Conservation (phyloP, 2,113 vertebrate species). For the Amazona guildingii region DNA sequence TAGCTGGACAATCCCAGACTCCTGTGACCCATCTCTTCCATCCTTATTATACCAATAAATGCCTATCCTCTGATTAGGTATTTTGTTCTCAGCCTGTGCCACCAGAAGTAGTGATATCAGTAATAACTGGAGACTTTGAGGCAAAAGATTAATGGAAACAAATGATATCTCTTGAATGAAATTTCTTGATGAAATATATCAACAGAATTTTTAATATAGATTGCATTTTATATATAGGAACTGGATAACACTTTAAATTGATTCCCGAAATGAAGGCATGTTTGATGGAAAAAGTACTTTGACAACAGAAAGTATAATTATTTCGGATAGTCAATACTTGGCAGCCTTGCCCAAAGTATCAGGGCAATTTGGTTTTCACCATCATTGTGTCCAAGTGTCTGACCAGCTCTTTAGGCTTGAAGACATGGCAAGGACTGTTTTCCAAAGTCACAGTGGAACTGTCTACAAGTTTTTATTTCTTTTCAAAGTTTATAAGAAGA, state of each 20-base stretch:
- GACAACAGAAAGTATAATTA: neutral
- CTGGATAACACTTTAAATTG: neutral
- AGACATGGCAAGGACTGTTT: neutral
- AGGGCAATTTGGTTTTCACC: neutral
- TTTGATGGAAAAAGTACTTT: neutral
- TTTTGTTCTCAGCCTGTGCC: neutral
- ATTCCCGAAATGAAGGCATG: neutral
- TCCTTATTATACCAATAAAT: neutral
- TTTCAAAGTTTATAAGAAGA: neutral
- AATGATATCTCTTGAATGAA: neutral
- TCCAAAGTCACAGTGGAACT: neutral
- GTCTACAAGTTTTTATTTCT: neutral
- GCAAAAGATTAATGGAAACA: neutral
- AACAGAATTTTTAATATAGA: neutral
- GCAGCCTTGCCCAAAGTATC: neutral
- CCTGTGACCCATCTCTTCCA: neutral
- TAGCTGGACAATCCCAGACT: neutral
- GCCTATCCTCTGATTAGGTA: neutral
- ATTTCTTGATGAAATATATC: neutral
- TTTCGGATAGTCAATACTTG: neutral
- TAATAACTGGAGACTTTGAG: neutral
- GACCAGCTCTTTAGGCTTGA: neutral
- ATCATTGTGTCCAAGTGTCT: fast-evolving
- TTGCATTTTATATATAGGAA: neutral
- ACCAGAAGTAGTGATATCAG: neutral